A percentile compares a stretch with the other conserved stretches of the same genome.
phyloP scores from a whole-genome alignment of 2,113 vertebrate genomes.

The Cyphomyrus discorhynchus region DNA sequence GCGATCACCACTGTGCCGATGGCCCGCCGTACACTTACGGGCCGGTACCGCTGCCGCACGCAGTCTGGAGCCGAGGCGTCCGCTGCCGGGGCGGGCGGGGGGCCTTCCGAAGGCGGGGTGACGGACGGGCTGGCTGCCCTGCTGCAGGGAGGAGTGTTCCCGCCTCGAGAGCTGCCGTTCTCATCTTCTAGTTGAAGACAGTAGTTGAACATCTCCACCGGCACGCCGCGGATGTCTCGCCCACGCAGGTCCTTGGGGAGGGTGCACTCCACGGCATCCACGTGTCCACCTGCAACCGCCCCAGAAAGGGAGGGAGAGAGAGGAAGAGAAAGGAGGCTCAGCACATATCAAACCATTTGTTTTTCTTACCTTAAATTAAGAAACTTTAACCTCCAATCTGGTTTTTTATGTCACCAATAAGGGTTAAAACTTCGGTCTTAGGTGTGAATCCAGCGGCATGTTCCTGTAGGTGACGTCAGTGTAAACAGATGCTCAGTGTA shows the following conservation, averaged over 20 bases:
- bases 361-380: neutral
- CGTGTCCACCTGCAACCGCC: constrained; percentile 72
- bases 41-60: constrained; percentile 75
- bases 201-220: constrained; percentile 98
- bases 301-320: constrained; percentile 26
- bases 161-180: constrained; percentile 65
- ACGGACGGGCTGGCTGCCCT: constrained; percentile 60
- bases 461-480: constrained; percentile 33
- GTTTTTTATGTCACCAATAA: neutral
- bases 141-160: constrained; percentile 68
- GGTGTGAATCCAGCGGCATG: neutral
- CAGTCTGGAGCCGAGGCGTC: constrained; percentile 52
- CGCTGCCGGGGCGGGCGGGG: constrained; percentile 29
- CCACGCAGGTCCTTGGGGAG: constrained; percentile 94
- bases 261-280: constrained; percentile 92
- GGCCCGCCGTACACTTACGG: constrained; percentile 84
- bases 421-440: neutral
- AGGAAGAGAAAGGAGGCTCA: neutral
- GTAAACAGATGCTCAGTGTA: constrained; percentile 44
- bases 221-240: constrained; percentile 86
- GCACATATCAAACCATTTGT: neutral
- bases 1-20: constrained; percentile 95
- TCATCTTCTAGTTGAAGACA: constrained; percentile 91
- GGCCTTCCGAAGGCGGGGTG: constrained; percentile 59
- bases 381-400: neutral